Evolutionary conservation across 2,113 vertebrate species (phyloP).

Genomic region (Tonatia bakeri): DNA sequence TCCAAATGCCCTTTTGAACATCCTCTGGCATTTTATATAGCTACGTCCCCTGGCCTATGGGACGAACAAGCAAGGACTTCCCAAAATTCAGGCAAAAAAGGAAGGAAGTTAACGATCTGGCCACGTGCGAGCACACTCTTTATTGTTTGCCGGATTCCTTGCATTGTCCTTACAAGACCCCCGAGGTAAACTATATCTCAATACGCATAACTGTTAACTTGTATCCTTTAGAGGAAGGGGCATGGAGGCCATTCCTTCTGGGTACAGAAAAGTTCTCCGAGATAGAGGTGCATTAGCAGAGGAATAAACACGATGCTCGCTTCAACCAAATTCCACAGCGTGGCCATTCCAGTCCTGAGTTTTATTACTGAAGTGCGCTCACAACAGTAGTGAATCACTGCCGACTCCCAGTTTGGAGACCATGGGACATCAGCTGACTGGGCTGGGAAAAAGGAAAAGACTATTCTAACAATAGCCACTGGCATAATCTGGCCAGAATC

Average conservation of each 20-base stretch:
- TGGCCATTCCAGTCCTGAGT: neutral
- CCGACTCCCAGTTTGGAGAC: neutral
- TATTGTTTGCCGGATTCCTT: neutral
- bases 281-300: neutral
- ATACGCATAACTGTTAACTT: neutral
- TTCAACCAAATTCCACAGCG: neutral
- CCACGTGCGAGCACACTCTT: neutral
- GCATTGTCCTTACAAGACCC: neutral
- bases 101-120: conserved; percentile 53
- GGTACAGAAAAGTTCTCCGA: neutral
- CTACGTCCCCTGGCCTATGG: neutral
- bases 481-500: neutral
- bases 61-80: conserved; percentile 40
- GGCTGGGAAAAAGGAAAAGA: neutral
- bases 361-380: neutral
- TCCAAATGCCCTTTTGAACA: conserved; percentile 3
- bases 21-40: neutral
- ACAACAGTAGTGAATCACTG: neutral
- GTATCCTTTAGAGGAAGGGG: neutral
- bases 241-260: neutral
- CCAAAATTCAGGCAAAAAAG: conserved; percentile 28
- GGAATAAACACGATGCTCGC: neutral
- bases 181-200: neutral
- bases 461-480: neutral
- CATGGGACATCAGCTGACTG: neutral